Evolutionary conservation across 2,888 invertebrate genomes (phyloP).

Genomic region (Ferrisia virgata): DNA sequence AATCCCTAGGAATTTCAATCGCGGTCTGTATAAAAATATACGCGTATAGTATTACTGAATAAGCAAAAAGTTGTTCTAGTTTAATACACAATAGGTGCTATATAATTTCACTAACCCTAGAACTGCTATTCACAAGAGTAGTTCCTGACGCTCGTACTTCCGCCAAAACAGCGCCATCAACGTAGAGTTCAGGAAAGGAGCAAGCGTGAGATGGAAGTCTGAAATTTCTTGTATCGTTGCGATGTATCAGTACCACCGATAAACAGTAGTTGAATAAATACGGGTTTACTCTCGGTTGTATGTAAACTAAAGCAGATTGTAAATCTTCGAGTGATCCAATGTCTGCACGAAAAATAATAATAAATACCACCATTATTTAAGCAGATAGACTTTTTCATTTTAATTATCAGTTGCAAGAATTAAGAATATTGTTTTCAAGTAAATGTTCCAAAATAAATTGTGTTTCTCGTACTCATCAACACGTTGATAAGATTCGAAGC

Average conservation of each 20-base stretch:
- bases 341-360: neutral
- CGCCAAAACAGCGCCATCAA: constrained; percentile 70
- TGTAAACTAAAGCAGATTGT: constrained; percentile 66
- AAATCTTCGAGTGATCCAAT: constrained; percentile 53
- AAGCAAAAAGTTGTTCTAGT: neutral
- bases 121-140: constrained; percentile 61
- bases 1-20: constrained; percentile 68
- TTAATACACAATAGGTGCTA: neutral
- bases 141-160: constrained; percentile 68
- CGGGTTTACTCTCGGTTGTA: constrained; percentile 73
- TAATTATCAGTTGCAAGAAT: neutral
- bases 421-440: neutral
- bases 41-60: too few relatives aligned
- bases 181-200: constrained; percentile 77
- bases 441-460: neutral
- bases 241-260: constrained; percentile 72
- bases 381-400: neutral
- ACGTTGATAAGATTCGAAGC: constrained; percentile 68
- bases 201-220: constrained; percentile 72
- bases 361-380: neutral
- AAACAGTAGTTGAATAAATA: constrained; percentile 76
- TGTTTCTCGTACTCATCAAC: constrained; percentile 61
- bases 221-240: constrained; percentile 67
- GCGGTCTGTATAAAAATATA: constrained; percentile 60
- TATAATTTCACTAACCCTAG: constrained; percentile 57